A percentile compares a stretch with the other conserved stretches of the same genome.
Conservation (phyloP, 2,113 vertebrate species). For the Cochlearius cochlearius region DNA sequence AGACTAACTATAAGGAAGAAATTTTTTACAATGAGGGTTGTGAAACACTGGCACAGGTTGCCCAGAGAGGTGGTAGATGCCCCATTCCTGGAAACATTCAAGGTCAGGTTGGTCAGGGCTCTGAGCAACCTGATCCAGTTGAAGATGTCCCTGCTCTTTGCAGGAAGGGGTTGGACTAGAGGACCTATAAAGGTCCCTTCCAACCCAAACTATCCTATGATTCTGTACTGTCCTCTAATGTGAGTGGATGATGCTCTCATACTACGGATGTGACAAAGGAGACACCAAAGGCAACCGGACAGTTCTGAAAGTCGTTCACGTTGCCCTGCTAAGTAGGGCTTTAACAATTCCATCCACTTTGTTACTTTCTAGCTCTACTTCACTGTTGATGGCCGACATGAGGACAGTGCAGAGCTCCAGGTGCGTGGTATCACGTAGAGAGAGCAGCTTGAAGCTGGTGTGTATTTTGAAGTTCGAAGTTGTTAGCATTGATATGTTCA, state of each 20-base stretch:
- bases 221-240: not conserved
- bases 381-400: not conserved
- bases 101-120: too few species aligned
- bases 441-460: not conserved
- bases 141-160: too few species aligned
- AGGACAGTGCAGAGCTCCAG: not conserved
- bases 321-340: not conserved
- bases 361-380: not conserved
- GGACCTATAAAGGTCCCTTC: too few species aligned
- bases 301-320: not conserved
- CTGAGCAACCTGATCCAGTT: too few species aligned
- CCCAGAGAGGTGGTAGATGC: too few species aligned
- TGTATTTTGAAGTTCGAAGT: not conserved
- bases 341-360: not conserved
- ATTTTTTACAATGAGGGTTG: too few species aligned
- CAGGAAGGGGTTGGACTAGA: too few species aligned
- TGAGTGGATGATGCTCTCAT: not conserved
- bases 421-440: not conserved
- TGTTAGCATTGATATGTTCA: not conserved
- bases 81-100: too few species aligned
- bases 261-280: not conserved
- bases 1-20: too few species aligned
- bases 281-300: not conserved
- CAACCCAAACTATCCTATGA: too few species aligned
- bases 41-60: too few species aligned